Base-by-base conservation (phyloP, 1,140 invertebrate genomes). In the Pteromalus puparum region DNA sequence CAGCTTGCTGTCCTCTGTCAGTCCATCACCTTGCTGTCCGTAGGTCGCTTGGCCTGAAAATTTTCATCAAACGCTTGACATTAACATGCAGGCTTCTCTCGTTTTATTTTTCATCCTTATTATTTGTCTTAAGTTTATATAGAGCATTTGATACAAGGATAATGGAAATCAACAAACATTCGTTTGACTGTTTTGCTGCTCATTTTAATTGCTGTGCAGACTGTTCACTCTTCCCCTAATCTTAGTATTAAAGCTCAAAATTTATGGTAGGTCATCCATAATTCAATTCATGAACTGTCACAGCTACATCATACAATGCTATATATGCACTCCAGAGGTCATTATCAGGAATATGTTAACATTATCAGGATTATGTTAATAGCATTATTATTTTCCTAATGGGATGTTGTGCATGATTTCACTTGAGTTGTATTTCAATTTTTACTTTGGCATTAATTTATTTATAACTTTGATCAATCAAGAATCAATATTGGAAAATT, bases 21-120 rank as follows among this genome's bases (percentile, higher is more conserved):
- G 88, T 92, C 90, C 90, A 90, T 90, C 89, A 81, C 89, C 88
- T 84, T 86, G 86, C 85, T 86, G 86, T 84, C 85, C 87, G 87
- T 89, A 87, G 83, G 70, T 87, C 73, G 82, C 82, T 81, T 86
- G 86, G 87, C 82, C 87, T 89, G 81, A 15, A 61, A 87, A 87
- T 2, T 34, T 82, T 61, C 46, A 82, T 61, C 18, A 7, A 21
- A 21, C 21, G 18, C 18, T n/a, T n/a, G 3, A 2, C 18, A 61
- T 61, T 61, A 21, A 61, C n/a, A 42, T 42, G 10, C 38, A 42
- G 38, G 10, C 38, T 9, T 42, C 18, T 61, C 53, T n/a, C 61
- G 0, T 65, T 21, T 65, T 65, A 65, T 21, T 65, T 65, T 65
- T 65, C 6, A 65, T 18, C 18, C 6, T 65, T 65, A 65, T 65